A percentile compares a stretch with the other conserved stretches of the same genome.
These are phyloP conservation scores for Leiothrix lutea DNA, from an alignment of 2,113 vertebrate species.

Conservation along the genomic window DNA sequence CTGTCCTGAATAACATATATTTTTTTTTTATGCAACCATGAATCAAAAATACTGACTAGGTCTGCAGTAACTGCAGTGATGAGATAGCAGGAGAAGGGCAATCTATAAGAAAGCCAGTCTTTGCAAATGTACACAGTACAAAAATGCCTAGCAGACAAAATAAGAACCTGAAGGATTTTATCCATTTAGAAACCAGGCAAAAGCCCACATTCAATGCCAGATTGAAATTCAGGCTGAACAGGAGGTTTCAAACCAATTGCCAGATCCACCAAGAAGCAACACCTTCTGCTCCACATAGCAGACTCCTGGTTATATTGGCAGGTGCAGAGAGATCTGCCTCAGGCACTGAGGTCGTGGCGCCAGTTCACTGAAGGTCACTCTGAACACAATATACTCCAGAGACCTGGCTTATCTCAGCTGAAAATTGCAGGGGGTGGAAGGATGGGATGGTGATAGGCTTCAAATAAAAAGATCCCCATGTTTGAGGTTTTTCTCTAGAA, in stretches of 20 bases:
- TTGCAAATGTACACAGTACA: not conserved
- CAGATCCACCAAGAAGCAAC: not conserved
- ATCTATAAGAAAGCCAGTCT: not conserved
- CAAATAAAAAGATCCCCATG: not conserved
- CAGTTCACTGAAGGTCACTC: slow-evolving; percentile 4
- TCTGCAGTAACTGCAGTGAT: not conserved
- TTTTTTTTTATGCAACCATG: not conserved
- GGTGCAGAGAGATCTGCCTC: not conserved
- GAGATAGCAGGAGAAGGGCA: not conserved
- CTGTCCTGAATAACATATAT: not conserved
- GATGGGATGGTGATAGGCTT: not conserved
- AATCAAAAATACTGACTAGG: not conserved
- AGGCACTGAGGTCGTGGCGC: not conserved
- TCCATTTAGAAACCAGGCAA: not conserved
- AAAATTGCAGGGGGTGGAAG: not conserved
- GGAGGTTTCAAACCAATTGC: slow-evolving; percentile 9
- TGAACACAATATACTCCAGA: not conserved
- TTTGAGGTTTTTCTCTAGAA: not conserved
- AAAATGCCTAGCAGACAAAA: slow-evolving; percentile 6
- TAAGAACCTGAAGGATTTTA: not conserved
- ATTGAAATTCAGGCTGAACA: not conserved
- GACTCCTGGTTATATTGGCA: slow-evolving; percentile 11
- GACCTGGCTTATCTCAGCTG: not conserved
- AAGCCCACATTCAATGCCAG: not conserved
- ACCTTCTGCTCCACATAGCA: not conserved